phyloP scores from a whole-genome alignment of 2,113 vertebrate species.

The Etheostoma cragini region DNA sequence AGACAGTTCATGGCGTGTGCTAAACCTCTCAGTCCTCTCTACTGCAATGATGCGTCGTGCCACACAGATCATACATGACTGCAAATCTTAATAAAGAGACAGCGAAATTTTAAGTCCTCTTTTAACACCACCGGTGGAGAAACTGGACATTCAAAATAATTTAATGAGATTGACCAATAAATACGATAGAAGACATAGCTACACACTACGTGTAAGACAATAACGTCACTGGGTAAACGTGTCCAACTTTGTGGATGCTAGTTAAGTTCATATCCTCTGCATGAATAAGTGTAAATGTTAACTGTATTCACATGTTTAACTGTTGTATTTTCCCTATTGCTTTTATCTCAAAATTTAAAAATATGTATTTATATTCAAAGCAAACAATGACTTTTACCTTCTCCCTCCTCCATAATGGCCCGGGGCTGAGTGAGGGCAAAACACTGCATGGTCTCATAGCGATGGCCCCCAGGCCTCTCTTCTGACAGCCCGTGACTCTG shows the following conservation, averaged over 20 bases:
- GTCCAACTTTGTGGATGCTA: neutral
- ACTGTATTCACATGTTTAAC: neutral
- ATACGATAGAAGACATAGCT: neutral
- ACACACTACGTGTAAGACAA: neutral
- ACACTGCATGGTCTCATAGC: conserved; percentile 98
- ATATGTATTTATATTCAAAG: neutral
- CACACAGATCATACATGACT: conserved; percentile 99
- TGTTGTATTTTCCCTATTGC: neutral
- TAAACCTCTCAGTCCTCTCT: conserved; percentile 95
- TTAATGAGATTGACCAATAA: neutral
- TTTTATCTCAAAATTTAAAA: neutral
- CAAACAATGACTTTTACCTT: conserved; percentile 85
- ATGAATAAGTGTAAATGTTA: neutral
- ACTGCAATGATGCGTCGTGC: conserved; percentile 91
- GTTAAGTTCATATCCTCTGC: neutral
- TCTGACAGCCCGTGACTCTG: conserved; percentile 81
- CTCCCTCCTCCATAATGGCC: conserved; percentile 98
- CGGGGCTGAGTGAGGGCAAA: conserved; percentile 97
- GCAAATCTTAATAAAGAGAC: conserved; percentile 87
- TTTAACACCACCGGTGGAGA: neutral
- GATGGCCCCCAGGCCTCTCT: conserved; percentile 85
- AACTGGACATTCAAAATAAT: neutral
- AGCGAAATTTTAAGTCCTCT: neutral
- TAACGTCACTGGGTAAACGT: neutral
- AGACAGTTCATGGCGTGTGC: conserved; percentile 95